Base-by-base conservation (phyloP, 1,140 invertebrate species). In the Antheraea mylitta region DNA sequence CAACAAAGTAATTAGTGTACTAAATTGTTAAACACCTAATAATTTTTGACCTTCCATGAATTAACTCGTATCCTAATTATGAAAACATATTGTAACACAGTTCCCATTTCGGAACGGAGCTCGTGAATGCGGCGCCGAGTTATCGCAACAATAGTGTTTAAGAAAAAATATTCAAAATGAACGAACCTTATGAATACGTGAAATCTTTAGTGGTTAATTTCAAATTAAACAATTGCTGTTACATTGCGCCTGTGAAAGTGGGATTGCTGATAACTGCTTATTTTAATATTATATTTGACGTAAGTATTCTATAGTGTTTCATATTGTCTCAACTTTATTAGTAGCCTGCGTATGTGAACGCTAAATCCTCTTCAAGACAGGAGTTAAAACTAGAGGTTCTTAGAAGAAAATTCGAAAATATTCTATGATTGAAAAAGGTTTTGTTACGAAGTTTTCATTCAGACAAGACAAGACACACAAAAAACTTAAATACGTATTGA, bases 41-140 rank as follows among this genome's bases (percentile, higher is more conserved):
- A 4, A 59, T 66, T 66, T 37, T 11, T 45, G 65, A 66, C 65
- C 53, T 66, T 37, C 83, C 80, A 80, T 81, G 72, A 76, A 81
- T 83, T 82, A 74, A 76, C 18, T 19, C 63, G 68, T 78, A 79
- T 87, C 85, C 85, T 87, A 78, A 86, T 87, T 87, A 85, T 53
- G 16, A 53, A 53, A 53, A 53, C 13, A n/a, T 53, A 53, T 53
- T 16, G 53, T 30, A 67, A 63, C 69, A 58, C 67, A 64, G 66
- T 58, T 58, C 72, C 60, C 72, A 77, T 81, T 80, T 77, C 53
- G 69, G 73, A 68, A 73, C 73, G 78, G 68, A 79, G 76, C 45
- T 61, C 37, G 69, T 60, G 66, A 64, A 72, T 67, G 72, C 58
- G 30, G 63, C 36, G 58, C 62, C 62, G 38, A 8, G 38, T 42